phyloP scores from a whole-genome alignment of 2,113 vertebrate species.

The Geococcyx californianus region DNA sequence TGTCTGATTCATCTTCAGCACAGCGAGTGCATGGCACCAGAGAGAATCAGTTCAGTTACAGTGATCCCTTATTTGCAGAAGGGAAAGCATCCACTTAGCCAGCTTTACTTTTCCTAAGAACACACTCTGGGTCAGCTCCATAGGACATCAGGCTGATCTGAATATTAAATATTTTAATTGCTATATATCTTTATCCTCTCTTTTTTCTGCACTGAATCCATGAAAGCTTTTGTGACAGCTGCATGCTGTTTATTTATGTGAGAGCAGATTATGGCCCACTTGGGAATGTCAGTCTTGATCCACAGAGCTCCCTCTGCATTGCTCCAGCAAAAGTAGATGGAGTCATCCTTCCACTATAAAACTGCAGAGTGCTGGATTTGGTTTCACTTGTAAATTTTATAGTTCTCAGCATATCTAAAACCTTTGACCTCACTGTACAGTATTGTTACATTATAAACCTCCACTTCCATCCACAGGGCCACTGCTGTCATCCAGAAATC shows the following conservation, averaged over 20 bases:
- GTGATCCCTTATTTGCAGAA: background rate
- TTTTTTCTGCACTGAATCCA: background rate
- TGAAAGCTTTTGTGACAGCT: conserved; percentile 8
- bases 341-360: background rate
- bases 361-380: background rate
- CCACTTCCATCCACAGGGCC: background rate
- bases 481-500: background rate
- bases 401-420: background rate
- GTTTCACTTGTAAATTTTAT: background rate
- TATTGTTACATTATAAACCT: background rate
- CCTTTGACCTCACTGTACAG: background rate
- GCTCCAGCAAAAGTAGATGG: background rate
- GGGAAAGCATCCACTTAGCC: background rate
- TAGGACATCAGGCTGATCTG: background rate
- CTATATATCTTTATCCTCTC: background rate
- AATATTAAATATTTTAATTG: conserved; percentile 54
- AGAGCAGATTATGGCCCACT: background rate
- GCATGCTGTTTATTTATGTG: background rate
- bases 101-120: background rate
- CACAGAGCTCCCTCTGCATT: background rate
- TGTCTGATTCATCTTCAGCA: background rate
- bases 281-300: background rate
- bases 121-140: background rate
- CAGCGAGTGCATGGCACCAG: background rate
- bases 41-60: background rate